Evolutionary conservation across 2,113 vertebrate species (phyloP), one percentile per base, ranked within the genome.

Genomic region (Anoplopoma fimbria): DNA sequence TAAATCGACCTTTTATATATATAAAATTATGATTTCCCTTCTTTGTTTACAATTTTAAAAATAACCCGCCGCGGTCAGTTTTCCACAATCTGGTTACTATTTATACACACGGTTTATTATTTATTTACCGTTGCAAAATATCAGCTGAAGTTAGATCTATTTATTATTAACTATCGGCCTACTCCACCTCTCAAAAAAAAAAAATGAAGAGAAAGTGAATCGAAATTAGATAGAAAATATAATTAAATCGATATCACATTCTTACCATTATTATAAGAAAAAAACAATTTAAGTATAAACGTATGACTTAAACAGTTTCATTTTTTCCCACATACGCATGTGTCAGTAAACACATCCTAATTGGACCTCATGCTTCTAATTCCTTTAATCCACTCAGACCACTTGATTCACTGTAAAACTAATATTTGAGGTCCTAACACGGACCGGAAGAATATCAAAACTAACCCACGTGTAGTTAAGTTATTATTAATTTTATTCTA

Each of bases 401-500:
- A 25, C 34, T 76, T 33, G 19, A 38, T 61, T 64, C n/a, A 23
- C 33, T 83, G 38, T 81, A 73, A 74, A 79, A 82, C 71, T 80
- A 79, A 88, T 87, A 88, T 82, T 84, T 85, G 71, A 87, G 74
- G 33, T 57, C 81, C 25, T 12, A 68, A 86, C 57, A 72, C 1
- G 8, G 1, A 57, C 84, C 82, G 72, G 64, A 76, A 86, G 71
- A 89, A 92, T 90, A 93, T 90, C 93, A 90, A 93, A 95, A 95
- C 96, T 89, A 87, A 95, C 95, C 93, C 97, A 98, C 97, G 97
- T 98, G 97, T 95, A 95, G 95, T 90, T 85, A 85, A 95, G 93
- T 96, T 95, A 95, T 97, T 97, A 97, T 97, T 97, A 97, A 97
- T 97, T 99, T 98, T 96, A 97, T 97, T 96, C 96, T 98, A 98